A percentile compares a stretch with the other conserved stretches of the same genome.
Evolutionary conservation across 1,140 invertebrate species (phyloP).

Genomic region (Drosophila sproati): DNA sequence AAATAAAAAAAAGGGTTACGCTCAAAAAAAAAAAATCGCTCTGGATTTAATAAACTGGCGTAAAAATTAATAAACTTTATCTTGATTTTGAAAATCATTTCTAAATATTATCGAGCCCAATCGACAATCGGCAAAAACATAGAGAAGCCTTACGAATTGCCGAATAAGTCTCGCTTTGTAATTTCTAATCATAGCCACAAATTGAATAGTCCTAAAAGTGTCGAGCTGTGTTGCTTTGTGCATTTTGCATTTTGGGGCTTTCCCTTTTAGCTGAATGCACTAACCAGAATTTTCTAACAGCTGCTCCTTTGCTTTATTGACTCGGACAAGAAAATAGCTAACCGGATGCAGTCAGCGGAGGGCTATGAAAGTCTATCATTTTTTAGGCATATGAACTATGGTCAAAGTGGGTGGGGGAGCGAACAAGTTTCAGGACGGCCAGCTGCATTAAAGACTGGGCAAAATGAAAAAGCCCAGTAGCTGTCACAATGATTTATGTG

Average conservation of each 20-base stretch:
- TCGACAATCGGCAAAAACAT: too few relatives aligned
- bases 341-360: not conserved
- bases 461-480: constrained; percentile 61
- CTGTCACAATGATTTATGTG: constrained; percentile 68
- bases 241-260: not conserved
- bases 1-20: too few relatives aligned
- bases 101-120: too few relatives aligned
- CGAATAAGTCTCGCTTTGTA: too few relatives aligned
- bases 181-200: not conserved
- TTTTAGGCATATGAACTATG: not conserved
- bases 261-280: constrained; percentile 12
- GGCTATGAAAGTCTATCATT: not conserved
- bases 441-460: constrained; percentile 32
- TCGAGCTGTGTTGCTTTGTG: constrained; percentile 19
- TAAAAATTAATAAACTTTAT: too few relatives aligned
- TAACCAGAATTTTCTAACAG: constrained; percentile 4
- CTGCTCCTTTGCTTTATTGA: constrained; percentile 14
- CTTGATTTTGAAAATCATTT: too few relatives aligned
- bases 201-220: constrained; percentile 4
- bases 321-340: not conserved
- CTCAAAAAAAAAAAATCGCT: too few relatives aligned
- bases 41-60: too few relatives aligned
- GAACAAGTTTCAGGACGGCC: constrained; percentile 6
- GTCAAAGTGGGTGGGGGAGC: not conserved
- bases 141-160: too few relatives aligned